These are phyloP conservation scores for Danio aesculapii DNA, from an alignment of 2,797 vertebrate genomes.

Conservation along the genomic window DNA sequence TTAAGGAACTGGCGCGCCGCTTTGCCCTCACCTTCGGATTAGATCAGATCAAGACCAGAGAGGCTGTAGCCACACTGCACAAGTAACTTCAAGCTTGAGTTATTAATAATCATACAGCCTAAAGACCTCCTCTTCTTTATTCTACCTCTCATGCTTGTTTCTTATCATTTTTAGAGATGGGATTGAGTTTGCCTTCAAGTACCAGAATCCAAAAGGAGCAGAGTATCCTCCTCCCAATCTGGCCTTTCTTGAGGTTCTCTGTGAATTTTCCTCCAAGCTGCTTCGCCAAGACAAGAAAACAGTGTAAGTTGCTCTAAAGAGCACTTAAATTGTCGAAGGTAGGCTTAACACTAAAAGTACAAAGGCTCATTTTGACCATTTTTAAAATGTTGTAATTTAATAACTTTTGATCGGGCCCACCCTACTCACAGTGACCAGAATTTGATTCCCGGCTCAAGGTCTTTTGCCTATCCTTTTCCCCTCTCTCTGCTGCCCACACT, in stretches of 20 bases:
- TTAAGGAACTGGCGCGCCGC: constrained; percentile 96
- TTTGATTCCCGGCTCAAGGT: too few species aligned
- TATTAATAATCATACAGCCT: constrained; percentile 36
- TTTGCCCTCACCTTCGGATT: constrained; percentile 98
- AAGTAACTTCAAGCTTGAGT: constrained; percentile 78
- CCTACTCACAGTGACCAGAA: too few species aligned
- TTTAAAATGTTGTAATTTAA: too few species aligned
- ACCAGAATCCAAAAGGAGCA: constrained; percentile 94
- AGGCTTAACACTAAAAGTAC: too few species aligned
- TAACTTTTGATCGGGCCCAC: too few species aligned
- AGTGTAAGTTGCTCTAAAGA: constrained; percentile 84
- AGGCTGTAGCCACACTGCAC: constrained; percentile 97
- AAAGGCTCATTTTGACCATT: too few species aligned
- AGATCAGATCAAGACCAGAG: constrained; percentile 98
- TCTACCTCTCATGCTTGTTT: too few species aligned
- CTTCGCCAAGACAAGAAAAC: constrained; percentile 98
- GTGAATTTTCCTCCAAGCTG: constrained; percentile 98
- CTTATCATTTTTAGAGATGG: constrained; percentile 83
- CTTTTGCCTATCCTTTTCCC: too few species aligned
- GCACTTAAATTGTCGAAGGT: too few species aligned
- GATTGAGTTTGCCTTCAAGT: constrained; percentile 99
- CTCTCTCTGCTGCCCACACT: too few species aligned
- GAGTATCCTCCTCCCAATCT: constrained; percentile 95
- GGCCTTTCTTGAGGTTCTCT: constrained; percentile 97
- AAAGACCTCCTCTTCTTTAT: not conserved